Evolutionary conservation across 2,113 vertebrate species (phyloP), one percentile per base, ranked within the genome.

Genomic region (Axis porcinus): DNA sequence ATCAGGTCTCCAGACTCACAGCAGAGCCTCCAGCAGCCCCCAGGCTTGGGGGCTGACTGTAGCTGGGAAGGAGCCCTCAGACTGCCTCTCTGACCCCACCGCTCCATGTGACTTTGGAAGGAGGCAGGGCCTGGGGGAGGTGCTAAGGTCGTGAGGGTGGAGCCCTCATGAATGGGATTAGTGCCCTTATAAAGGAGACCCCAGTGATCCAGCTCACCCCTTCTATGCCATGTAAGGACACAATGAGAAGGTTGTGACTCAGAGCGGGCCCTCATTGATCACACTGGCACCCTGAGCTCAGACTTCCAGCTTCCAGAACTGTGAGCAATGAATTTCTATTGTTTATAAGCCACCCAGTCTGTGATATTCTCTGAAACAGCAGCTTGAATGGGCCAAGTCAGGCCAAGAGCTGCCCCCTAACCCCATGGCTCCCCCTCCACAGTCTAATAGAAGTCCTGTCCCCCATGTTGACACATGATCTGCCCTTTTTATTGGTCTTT

Each of bases 391-490:
- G 76, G 19, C 28, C 43, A 55, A 54, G 58, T 43, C 36, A 67
- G 55, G 27, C 67, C 76, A 33, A 47, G 4, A 17, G 36, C 25
- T 1, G 6, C 23, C 16, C 60, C 43, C 21, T 54, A 6, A 30
- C 47, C 40, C 43, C 25, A 19, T 0, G 11, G 28, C 2, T 40
- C 33, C n/a, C 70, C 57, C 33, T 13, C 15, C 3, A 19, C 1
- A 2, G 36, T 17, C 76, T n/a, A 54, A 14, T 14, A n/a, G 27
- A 52, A 40, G 33, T 15, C 64, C 16, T 30, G 2, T 19, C 78
- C 57, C 55, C 25, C 19, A 2, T 4, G 43, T 5, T 67, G 13
- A 50, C 2, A 6, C n/a, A 13, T 3, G 0, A 23, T 16, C 12
- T 17, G 25, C 36, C 57, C 30, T 88, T 91, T 64, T 57, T 4